Evolutionary conservation across 1,140 invertebrate species (phyloP).

Genomic region (Trinorchestia longiramus): DNA sequence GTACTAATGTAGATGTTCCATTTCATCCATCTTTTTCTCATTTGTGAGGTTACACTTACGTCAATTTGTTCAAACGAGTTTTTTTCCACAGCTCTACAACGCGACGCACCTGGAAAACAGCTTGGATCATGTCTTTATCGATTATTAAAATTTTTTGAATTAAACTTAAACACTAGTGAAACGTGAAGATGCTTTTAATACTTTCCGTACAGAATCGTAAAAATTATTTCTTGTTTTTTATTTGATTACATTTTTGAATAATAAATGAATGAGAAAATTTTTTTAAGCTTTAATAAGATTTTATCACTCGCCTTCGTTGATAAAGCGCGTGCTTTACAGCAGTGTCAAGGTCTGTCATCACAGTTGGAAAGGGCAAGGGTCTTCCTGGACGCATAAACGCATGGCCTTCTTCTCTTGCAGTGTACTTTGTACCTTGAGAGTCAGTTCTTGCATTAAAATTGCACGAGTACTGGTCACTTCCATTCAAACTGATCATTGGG

Average conservation of each 20-base stretch:
- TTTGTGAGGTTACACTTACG: too few relatives aligned
- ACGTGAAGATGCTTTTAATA: too few relatives aligned
- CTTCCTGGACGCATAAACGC: background rate
- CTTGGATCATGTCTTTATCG: too few relatives aligned
- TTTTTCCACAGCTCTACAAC: too few relatives aligned
- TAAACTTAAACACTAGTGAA: too few relatives aligned
- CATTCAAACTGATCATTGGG: background rate
- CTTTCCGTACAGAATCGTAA: background rate
- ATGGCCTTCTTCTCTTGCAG: background rate
- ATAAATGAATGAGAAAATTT: background rate
- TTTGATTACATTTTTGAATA: background rate
- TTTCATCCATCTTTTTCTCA: too few relatives aligned
- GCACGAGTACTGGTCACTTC: background rate
- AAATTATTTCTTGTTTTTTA: background rate
- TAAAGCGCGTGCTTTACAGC: background rate
- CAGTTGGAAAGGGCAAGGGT: background rate
- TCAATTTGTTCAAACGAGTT: too few relatives aligned
- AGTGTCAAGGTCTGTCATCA: background rate
- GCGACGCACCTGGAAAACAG: too few relatives aligned
- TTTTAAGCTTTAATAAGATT: background rate
- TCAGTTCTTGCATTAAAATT: background rate
- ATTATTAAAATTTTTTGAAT: too few relatives aligned
- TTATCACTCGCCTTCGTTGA: background rate
- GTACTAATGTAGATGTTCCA: too few relatives aligned
- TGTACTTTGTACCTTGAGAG: background rate